Percentiles rank a stretch among this genome's conserved stretches.
phyloP scores from a whole-genome alignment of 2,888 invertebrate species.

The Pammene fasciana region DNA sequence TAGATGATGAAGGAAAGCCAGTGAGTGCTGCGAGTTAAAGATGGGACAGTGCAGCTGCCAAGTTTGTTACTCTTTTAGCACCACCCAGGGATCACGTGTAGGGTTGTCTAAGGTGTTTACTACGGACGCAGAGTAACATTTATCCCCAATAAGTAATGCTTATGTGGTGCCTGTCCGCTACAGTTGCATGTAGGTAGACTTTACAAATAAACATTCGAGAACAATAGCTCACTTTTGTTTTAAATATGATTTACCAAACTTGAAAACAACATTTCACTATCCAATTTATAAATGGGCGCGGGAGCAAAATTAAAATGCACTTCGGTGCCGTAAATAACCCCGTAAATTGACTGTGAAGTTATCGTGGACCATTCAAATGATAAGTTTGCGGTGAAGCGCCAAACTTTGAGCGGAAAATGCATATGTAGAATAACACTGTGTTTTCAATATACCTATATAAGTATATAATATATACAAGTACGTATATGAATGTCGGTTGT shows the following conservation, averaged over 20 bases:
- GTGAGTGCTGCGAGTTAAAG: no score
- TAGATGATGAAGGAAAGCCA: no score
- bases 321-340: slow-evolving; percentile 46
- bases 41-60: no score
- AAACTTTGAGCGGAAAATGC: slow-evolving; percentile 43
- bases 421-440: slow-evolving; percentile 40
- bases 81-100: no score
- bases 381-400: slow-evolving; percentile 45
- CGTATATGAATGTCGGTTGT: slow-evolving; percentile 1
- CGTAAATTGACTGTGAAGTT: slow-evolving; percentile 53
- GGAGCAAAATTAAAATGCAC: slow-evolving; percentile 45
- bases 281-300: slow-evolving; percentile 48
- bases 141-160: no score
- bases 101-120: no score
- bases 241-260: slow-evolving; percentile 26
- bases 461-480: no score
- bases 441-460: background rate
- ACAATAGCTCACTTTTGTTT: background rate
- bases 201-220: no score
- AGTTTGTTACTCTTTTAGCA: no score
- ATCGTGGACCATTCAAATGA: slow-evolving; percentile 48
- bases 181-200: no score
- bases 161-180: no score
- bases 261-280: slow-evolving; percentile 41
- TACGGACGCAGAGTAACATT: no score